Evolutionary conservation across 1,140 invertebrate genomes (phyloP), one percentile per base, ranked within the genome.

Genomic region (Drosophila truncata): DNA sequence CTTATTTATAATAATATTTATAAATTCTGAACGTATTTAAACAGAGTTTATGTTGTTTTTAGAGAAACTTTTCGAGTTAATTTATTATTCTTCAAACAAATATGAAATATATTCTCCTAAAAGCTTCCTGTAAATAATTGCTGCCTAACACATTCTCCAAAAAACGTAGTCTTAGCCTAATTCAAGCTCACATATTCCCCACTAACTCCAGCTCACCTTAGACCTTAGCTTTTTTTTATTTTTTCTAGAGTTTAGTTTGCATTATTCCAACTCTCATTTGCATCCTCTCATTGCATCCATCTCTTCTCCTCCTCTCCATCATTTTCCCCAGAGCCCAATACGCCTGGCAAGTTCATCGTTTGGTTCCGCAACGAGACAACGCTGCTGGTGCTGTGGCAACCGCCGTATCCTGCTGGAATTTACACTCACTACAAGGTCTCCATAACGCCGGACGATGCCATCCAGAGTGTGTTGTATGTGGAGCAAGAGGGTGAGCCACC

Each of bases 341-440:
- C 97, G 49, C 97, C 97, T 5, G 98, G 98, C 47, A 97, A 98
- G 93, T 99, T 99, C 93, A 98, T 99, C 80, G 98, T 99, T 9
- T 99, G 97, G 97, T 99, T 98, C 93, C 94, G 98, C 44, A 99
- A 98, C 93, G 98, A 98, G 94, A 99, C 98, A 9, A 99, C 98
- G 16, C 94, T 99, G 54, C 94, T 99, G 63, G 98, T 98, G 41
- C 93, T 99, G 39, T 98, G 98, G 97, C 97, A 98, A 93, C 98
- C 98, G 23, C 98, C 98, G 4, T 98, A 98, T 94, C 98, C 98
- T 58, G 95, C 97, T 27, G 98, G 97, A 25, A 96, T 97, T 76
- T 98, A 97, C 93, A 97, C 97, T 7, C 96, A 97, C 93, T 98
- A 98, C 92, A 97, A 97, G 94, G 97, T 97, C 69, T 97, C 96